Base-by-base conservation (phyloP, 2,113 vertebrate species). In the Ciconia maguari region DNA sequence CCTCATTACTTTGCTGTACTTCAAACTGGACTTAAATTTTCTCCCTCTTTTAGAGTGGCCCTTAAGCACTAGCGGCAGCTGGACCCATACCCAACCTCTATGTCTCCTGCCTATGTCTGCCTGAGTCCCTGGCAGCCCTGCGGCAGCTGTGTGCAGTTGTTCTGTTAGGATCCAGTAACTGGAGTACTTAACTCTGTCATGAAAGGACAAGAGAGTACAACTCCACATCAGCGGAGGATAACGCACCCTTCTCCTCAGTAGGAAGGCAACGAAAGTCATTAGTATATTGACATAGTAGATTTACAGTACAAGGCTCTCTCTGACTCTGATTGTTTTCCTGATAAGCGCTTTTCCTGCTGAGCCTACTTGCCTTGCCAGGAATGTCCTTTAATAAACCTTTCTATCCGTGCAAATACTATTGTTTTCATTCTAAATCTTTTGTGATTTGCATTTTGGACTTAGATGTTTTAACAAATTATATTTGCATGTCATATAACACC, bases 381-480 rank as follows among this genome's bases (percentile, higher is more conserved):
- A 84, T 30, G 19, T 7, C 60, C 52, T 89, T 54, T 55, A 29
- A n/a, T 14, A 84, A 80, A 78, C n/a, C 8, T 75, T 85, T 61
- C 30, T 82, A 60, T 49, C 51, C 52, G 84, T 46, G 42, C 89
- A 96, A 95, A 51, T 11, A 51, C 55, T 69, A 30, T 42, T 89
- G 25, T 86, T 89, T 93, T 90, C 46, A 89, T 80, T 80, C 36
- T 69, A 77, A 91, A 64, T 61, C 22, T 64, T 91, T n/a, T 38
- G 19, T 49, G 29, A 36, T 62, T 84, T 81, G 92, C 54, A 86
- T 66, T 72, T 60, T 16, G 24, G 44, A 80, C 75, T 92, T 75
- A 32, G 65, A 36, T 60, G 49, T 93, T 97, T 86, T 66, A 89
- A 80, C 66, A 92, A 91, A 94, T 83, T 52, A 30, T 62, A 48